These are phyloP conservation scores for Anoplophora glabripennis DNA, from an alignment of 1,140 invertebrate genomes.

Conservation along the genomic window DNA sequence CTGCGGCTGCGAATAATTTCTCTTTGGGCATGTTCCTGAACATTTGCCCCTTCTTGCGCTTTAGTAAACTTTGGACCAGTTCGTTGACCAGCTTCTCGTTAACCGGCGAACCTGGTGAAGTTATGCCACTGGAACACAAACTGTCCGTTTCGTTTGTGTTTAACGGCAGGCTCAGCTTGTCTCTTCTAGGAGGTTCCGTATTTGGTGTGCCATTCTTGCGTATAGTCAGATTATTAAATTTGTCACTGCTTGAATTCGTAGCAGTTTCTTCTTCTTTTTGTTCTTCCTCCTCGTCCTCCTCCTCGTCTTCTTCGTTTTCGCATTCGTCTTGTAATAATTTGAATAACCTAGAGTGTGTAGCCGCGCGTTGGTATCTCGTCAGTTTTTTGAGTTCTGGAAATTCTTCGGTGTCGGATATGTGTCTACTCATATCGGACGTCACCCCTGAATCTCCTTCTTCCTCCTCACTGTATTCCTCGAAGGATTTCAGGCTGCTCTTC, in stretches of 20 bases:
- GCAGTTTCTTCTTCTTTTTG: constrained; percentile 28
- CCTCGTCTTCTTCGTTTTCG: constrained; percentile 45
- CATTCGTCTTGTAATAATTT: constrained; percentile 61
- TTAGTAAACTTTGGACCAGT: constrained; percentile 56
- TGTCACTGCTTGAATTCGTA: constrained; percentile 36
- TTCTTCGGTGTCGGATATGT: constrained; percentile 65
- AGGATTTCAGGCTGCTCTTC: constrained; percentile 42
- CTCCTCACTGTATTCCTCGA: constrained; percentile 40
- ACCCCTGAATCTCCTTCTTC: constrained; percentile 72
- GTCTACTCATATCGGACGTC: constrained; percentile 66
- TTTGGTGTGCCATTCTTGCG: constrained; percentile 14
- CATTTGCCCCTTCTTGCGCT: constrained; percentile 53
- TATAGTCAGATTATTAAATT: constrained; percentile 33
- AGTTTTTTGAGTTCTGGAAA: constrained; percentile 56
- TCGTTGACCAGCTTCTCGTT: constrained; percentile 58
- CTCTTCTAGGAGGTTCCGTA: constrained; percentile 34
- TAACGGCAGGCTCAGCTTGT: constrained; percentile 47
- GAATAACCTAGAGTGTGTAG: constrained; percentile 70
- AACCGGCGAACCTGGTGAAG: constrained; percentile 39
- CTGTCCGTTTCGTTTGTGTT: constrained; percentile 36
- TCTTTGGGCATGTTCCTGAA: constrained; percentile 56
- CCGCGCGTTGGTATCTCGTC: constrained; percentile 63
- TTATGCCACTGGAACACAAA: constrained; percentile 51
- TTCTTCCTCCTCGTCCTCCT: constrained; percentile 39
- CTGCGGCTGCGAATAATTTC: constrained; percentile 56